Conservation (phyloP, 2,888 invertebrate genomes). For the Drosophila ustulata region DNA sequence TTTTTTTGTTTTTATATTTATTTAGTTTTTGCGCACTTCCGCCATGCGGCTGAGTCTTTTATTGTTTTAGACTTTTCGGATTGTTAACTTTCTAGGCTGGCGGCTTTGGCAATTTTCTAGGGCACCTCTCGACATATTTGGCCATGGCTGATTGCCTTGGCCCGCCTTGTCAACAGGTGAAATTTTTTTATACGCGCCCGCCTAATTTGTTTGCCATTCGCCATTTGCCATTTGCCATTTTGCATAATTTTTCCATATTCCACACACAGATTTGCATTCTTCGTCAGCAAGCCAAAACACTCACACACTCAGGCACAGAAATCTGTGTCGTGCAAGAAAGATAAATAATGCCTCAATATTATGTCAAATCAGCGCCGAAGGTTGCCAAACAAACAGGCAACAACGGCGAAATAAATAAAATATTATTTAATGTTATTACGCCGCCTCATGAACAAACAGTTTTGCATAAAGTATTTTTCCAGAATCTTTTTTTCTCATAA, state of each 20-base stretch:
- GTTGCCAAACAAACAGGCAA: conserved; percentile 46
- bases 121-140: conserved; percentile 63
- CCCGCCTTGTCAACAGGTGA: conserved; percentile 67
- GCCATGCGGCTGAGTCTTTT: conserved; percentile 42
- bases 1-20: background rate
- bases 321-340: conserved; percentile 23
- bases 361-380: conserved; percentile 55
- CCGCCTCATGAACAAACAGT: conserved; percentile 38
- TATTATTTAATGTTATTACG: conserved; percentile 60
- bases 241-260: conserved; percentile 69
- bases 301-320: background rate
- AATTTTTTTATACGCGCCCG: conserved; percentile 62
- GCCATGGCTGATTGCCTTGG: conserved; percentile 64
- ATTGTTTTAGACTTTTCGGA: conserved; percentile 29
- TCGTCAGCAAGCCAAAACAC: background rate
- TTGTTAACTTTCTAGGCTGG: conserved; percentile 58
- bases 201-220: conserved; percentile 52
- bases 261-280: conserved; percentile 63
- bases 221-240: conserved; percentile 4
- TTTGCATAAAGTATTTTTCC: conserved; percentile 11
- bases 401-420: conserved; percentile 10
- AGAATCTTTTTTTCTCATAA: conserved; percentile 15
- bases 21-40: conserved; percentile 49
- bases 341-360: conserved; percentile 46
- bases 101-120: conserved; percentile 56